phyloP scores from a whole-genome alignment of 1,140 invertebrate genomes.

The Lepidurus apus region DNA sequence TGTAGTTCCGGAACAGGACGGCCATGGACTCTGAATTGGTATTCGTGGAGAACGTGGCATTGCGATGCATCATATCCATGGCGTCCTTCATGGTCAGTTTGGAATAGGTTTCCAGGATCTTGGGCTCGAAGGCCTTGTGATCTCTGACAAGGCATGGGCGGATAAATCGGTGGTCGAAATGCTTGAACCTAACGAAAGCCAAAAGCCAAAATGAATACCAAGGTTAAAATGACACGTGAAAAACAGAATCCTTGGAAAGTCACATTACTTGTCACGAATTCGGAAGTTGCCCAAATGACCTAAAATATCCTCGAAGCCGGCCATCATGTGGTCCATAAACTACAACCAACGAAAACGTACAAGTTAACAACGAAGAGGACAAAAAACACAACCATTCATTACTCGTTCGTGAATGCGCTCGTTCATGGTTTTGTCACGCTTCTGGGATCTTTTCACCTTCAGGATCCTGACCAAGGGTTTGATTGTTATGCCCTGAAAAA shows the following conservation, averaged over 20 bases:
- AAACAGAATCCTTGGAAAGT: background rate
- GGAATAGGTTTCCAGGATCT: conserved; percentile 90
- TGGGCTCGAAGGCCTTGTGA: conserved; percentile 79
- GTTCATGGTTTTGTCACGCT: conserved; percentile 88
- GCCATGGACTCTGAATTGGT: conserved; percentile 82
- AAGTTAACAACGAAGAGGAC: background rate
- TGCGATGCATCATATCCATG: conserved; percentile 77
- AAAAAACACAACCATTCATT: conserved; percentile 37
- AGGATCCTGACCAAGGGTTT: conserved; percentile 92
- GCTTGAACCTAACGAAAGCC: conserved; percentile 65
- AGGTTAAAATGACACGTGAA: background rate
- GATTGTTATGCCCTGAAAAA: conserved; percentile 86
- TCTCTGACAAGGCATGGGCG: conserved; percentile 79
- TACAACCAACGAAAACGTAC: conserved; percentile 47
- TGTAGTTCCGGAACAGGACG: conserved; percentile 80
- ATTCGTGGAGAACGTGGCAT: conserved; percentile 70
- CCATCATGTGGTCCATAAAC: conserved; percentile 96
- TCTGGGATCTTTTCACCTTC: conserved; percentile 86
- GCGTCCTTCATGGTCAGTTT: conserved; percentile 90
- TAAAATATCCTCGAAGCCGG: conserved; percentile 88
- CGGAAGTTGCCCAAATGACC: conserved; percentile 92
- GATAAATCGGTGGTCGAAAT: conserved; percentile 89
- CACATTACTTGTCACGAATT: conserved; percentile 74
- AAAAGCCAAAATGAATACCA: background rate
- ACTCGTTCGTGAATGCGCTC: conserved; percentile 92